phyloP scores from a whole-genome alignment of 1,140 invertebrate genomes.

The Nylanderia fulva region DNA sequence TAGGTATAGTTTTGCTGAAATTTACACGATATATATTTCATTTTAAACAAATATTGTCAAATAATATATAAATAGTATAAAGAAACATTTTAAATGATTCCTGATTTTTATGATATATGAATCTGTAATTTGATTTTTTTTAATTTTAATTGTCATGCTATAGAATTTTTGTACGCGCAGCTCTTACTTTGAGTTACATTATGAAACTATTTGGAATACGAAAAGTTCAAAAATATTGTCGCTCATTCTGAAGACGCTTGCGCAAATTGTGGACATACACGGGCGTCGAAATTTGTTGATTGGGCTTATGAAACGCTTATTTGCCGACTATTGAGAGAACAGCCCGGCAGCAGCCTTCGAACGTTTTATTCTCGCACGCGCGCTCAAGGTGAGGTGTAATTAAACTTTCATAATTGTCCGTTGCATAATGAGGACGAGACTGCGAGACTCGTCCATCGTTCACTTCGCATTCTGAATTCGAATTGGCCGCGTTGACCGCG shows the following conservation, averaged over 20 bases:
- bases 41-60: neutral
- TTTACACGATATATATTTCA: conserved; percentile 2
- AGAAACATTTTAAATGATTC: conserved; percentile 12
- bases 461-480: conserved; percentile 38
- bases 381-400: conserved; percentile 79
- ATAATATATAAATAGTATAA: neutral
- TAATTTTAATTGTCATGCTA: neutral
- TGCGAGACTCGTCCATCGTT: conserved; percentile 28
- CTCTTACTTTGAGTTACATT: neutral
- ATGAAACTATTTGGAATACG: neutral
- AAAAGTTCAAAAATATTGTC: conserved; percentile 11
- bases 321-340: conserved; percentile 52
- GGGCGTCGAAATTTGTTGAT: conserved; percentile 23
- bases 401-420: conserved; percentile 80
- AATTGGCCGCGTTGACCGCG: conserved; percentile 24
- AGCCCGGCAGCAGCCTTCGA: conserved; percentile 68
- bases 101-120: neutral
- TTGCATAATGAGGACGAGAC: conserved; percentile 74
- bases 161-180: neutral
- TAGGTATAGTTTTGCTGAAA: neutral
- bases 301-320: conserved; percentile 48
- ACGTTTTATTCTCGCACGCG: conserved; percentile 72
- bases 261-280: conserved; percentile 31
- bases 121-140: neutral
- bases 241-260: conserved; percentile 13